Evolutionary conservation across 2,113 vertebrate genomes (phyloP), one percentile per base, ranked within the genome.

Genomic region (Meriones unguiculatus): DNA sequence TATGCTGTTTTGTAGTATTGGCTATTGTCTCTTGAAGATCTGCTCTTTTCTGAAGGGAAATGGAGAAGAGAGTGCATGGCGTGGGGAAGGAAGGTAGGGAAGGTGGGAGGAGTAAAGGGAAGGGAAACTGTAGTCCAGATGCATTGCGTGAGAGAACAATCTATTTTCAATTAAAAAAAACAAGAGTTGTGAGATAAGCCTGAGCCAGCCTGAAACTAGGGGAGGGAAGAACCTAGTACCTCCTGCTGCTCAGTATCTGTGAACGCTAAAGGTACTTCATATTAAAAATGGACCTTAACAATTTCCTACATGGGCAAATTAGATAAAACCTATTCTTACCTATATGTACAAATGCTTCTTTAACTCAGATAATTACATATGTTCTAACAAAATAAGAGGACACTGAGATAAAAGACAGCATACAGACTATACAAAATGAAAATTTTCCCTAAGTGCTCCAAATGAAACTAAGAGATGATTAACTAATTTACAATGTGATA

Each of bases 381-480:
- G 5, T 91, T 78, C 28, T 46, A 96, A 41, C 17, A 72, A 32
- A 72, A 46, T 22, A 24, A 5, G 54, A 80, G 25, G 73, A 92
- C 18, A 94, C 15, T 4, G 24, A 90, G 3, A 18, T 25, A 92
- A 32, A 94, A 62, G 20, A 94, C 76, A 32, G 20, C 41, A 35
- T 46, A 91, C 54, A 7, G 25, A 67, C 46, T 92, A 62, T 2
- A 65, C 89, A 93, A 95, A 94, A 78, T 81, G 57, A 91, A 67
- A 95, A 14, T 4, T 38, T 78, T 52, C 50, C 18, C 2, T 92
- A 88, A 64, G 6, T 62, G 30, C 22, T 35, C 82, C 46, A 93
- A 89, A 22, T 89, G 77, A 89, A 93, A 90, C 72, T 59, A n/a
- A 38, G 20, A 95, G 14, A 41, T 38, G 86, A 77, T 11, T 70